These are phyloP conservation scores for Lampris incognitus DNA, from an alignment of 2,113 vertebrate species.

Conservation along the genomic window DNA sequence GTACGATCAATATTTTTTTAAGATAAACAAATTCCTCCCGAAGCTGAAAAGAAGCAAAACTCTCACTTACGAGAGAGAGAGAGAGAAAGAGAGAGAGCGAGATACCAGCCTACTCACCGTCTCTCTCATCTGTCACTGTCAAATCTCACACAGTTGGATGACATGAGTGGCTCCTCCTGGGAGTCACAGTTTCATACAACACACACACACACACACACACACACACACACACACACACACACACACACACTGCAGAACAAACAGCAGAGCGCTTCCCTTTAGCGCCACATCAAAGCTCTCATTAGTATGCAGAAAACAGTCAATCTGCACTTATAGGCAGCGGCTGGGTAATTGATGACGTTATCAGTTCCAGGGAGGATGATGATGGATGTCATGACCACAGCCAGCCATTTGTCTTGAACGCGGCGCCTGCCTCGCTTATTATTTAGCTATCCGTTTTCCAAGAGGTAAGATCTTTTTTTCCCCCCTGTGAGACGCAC, in stretches of 20 bases:
- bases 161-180: conserved; percentile 29
- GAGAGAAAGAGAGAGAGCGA: neutral
- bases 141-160: conserved; percentile 36
- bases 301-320: conserved; percentile 46
- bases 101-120: conserved; percentile 7
- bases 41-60: conserved; percentile 6
- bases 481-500: conserved; percentile 25
- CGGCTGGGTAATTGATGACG: conserved; percentile 46
- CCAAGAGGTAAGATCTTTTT: conserved; percentile 24
- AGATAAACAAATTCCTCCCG: conserved; percentile 33
- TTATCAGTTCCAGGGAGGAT: conserved; percentile 45
- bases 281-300: conserved; percentile 31
- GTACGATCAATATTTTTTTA: conserved; percentile 35
- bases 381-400: conserved; percentile 34
- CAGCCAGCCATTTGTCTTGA: conserved; percentile 32
- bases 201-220: neutral
- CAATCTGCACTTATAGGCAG: conserved; percentile 34
- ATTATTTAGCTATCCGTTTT: conserved; percentile 22
- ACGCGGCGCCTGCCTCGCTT: conserved; percentile 28
- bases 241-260: neutral
- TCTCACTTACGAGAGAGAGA: conserved; percentile 15
- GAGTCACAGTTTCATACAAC: conserved; percentile 9
- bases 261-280: neutral
- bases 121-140: conserved; percentile 39
- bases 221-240: neutral